Base-by-base conservation (phyloP, 2,113 vertebrate species). In the Puntigrus tetrazona region DNA sequence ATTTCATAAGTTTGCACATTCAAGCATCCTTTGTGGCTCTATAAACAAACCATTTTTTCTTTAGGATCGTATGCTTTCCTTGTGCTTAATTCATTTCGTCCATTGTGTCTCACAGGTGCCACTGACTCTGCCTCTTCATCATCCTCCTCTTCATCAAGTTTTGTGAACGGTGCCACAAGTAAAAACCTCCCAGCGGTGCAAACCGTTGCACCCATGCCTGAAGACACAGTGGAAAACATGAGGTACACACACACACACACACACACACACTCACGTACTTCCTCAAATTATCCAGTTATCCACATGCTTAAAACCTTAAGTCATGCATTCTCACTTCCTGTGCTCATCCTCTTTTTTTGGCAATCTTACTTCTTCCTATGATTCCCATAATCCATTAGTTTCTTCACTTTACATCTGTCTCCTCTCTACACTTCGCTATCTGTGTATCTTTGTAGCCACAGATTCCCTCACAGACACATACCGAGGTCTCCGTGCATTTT, bases 171-270 rank as follows among this genome's bases (percentile, higher is more conserved):
- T 87, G 98, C 97, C 89, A 99, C 98, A 72, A 99, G 98, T 92
- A 99, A 99, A 95, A 99, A 99, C 85, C 96, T 99, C 41, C 98
- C 98, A 22, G 98, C 98, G 43, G 98, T 99, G 69, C 98, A 99
- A 90, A 99, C 98, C 2, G 97, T 99, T 80, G 98, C 98, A 9
- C 97, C 98, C 74, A 98, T 99, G 97, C 97, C 98, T 9, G 98
- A 99, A 75, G 98, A 99, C 92, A 96, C 96, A 2, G 95, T 97
- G 90, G 98, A 99, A 92, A 99, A 96, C 59, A 99, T 98, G 96
- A 99, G 98, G 98, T 99, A 91, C 86, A 89, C 82, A 4, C 57
- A 47, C 4, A 38, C 77, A 36, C 41, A 11, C 8, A n/a, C 41
- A 22, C 47, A 47, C 81, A 52, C 65, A 69, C 65, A 18, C 29